phyloP scores from a whole-genome alignment of 2,888 invertebrate genomes.

The Ochropleura leucogaster region DNA sequence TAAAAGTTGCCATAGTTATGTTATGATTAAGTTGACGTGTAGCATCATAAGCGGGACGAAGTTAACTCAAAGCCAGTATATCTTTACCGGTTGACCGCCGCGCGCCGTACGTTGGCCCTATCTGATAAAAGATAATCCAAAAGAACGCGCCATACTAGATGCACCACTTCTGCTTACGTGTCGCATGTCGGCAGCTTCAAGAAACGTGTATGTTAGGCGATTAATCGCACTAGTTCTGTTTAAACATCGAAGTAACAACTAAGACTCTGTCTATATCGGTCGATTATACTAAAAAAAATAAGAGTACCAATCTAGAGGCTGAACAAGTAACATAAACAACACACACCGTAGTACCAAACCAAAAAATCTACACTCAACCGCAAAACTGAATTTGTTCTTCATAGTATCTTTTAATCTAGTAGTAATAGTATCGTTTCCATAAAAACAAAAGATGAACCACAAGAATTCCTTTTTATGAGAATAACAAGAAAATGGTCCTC shows the following conservation, averaged over 20 bases:
- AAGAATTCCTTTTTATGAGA: background rate
- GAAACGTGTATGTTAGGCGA: background rate
- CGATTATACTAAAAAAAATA: no score
- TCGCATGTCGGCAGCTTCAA: background rate
- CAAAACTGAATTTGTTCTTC: no score
- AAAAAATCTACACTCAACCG: no score
- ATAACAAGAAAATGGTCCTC: no score
- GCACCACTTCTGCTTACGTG: background rate
- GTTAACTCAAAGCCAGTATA: background rate
- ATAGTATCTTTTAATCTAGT: no score
- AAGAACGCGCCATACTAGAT: background rate
- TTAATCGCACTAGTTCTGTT: background rate
- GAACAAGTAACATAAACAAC: no score
- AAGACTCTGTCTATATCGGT: no score
- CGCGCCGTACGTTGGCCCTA: background rate
- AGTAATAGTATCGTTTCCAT: no score
- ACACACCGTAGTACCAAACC: no score
- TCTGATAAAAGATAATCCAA: background rate
- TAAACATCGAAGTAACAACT: background rate
- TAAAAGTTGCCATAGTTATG: background rate
- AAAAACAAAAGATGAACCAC: background rate
- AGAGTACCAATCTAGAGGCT: no score
- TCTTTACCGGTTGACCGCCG: background rate
- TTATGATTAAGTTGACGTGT: background rate
- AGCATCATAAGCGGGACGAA: background rate